Evolutionary conservation across 2,797 vertebrate species (phyloP), one percentile per base, ranked within the genome.

Genomic region (Heterohyrax brucei): DNA sequence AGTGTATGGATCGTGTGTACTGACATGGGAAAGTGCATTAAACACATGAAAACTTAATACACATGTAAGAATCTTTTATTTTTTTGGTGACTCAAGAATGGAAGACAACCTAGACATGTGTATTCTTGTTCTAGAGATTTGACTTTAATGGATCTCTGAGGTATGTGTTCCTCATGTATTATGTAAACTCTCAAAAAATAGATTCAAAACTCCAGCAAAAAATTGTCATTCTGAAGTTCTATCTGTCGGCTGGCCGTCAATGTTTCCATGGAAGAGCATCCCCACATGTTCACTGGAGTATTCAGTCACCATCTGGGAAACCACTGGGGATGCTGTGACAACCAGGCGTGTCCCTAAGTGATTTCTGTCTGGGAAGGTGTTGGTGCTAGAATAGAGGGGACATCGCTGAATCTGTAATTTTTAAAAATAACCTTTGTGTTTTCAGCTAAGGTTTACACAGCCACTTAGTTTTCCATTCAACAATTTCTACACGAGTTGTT

Each of bases 121-220:
- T 82, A 33, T 77, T 83, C 26, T 10, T 85, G 50, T 76, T 85
- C 33, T 0, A 78, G 3, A 44, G 48, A 92, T 76, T 89, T 93
- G 10, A 87, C 66, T 66, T 28, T 90, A 77, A 70, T 28, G 5
- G 8, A 81, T 56, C 12, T 70, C 7, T 3, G 5, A 4, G 3
- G 8, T 75, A 26, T 48, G 3, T 62, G 83, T 64, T 97, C 80
- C 7, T 89, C 2, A 1, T 16, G n/a, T 12, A 61, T 59, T 76
- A 79, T n/a, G 3, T 9, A 97, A 90, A 77, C 53, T 16, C 0
- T 13, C 48, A 86, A 92, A 88, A 61, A 21, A 61, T 68, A 68
- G 59, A 76, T 88, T 73, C 30, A 64, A 94, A 95, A 94, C 91
- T 77, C 12, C 50, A 28, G 14, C 5, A 50, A 77, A 76, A 18